Base-by-base conservation (phyloP, 2,113 vertebrate species). In the Seriola quinqueradiata region DNA sequence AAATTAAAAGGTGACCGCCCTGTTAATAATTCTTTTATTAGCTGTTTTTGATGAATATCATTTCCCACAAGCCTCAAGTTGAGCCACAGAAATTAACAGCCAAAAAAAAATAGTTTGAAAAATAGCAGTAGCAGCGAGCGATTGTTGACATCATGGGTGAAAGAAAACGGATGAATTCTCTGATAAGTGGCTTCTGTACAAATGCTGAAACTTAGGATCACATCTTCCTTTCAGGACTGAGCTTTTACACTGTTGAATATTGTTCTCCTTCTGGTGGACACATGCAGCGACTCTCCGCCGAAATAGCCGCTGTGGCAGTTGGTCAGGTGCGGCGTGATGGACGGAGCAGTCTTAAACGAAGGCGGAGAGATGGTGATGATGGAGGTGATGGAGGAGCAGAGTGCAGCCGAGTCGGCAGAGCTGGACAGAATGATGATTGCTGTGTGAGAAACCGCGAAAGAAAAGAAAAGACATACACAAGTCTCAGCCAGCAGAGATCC, bases 301-400 rank as follows among this genome's bases (percentile, higher is more conserved):
- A 44, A 61, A 70, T 34, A 34, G 55, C 13, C 1, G 6, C 46
- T 6, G 23, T 8, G 19, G 70, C 10, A 5, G 28, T 36, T 16
- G 65, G 79, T 79, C 50, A 73, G 67, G 46, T 42, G 55, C 69
- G 13, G 50, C 12, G 14, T 9, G 71, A 63, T 48, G 14, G 44
- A 59, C 77, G 32, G 65, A 66, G n/a, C n/a, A 66, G 58, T 61
- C 44, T 65, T 14, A 70, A 74, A 61, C 23, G 60, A 70, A 52
- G 64, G 77, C 55, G 13, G 65, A 7, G 48, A 11, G 34, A 38
- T 0, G 13, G 42, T 71, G 75, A 82, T 75, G 69, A 60, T 70
- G 64, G 54, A 70, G 76, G 42, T 71, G 75, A 82, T 75, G 69
- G 65, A 73, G 64, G 54, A 70, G 76, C 72, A 77, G 69, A 87